Percentiles rank a stretch among this genome's conserved stretches.
phyloP scores from a whole-genome alignment of 2,888 invertebrate species.

The Rapana venosa region DNA sequence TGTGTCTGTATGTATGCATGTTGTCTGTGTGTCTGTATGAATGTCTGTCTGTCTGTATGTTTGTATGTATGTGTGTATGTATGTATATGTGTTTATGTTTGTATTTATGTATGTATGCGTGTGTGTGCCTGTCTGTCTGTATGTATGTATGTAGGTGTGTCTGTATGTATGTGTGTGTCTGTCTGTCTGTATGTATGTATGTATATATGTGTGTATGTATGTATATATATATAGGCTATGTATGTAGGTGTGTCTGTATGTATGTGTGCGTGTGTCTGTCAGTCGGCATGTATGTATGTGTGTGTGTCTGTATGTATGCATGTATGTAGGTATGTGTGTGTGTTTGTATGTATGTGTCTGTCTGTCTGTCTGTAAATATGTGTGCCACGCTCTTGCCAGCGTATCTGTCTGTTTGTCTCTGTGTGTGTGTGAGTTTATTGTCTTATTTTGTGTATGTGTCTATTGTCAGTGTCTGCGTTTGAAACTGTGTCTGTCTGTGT shows the following conservation, averaged over 20 bases:
- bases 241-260: not conserved
- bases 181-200: not conserved
- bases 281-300: not conserved
- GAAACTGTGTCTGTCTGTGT: too few relatives aligned
- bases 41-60: not conserved
- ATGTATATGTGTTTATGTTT: not conserved
- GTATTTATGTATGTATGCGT: not conserved
- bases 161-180: not conserved
- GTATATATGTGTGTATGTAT: too few relatives aligned
- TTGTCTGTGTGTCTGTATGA: too few relatives aligned
- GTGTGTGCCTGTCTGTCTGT: not conserved
- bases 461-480: too few relatives aligned
- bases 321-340: not conserved
- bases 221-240: not conserved
- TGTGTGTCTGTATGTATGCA: too few relatives aligned
- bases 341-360: not conserved
- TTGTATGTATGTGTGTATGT: not conserved
- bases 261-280: constrained; percentile 19
- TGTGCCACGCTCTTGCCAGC: too few relatives aligned
- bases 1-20: too few relatives aligned
- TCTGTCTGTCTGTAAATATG: too few relatives aligned
- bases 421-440: too few relatives aligned
- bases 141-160: not conserved
- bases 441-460: too few relatives aligned
- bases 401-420: too few relatives aligned